Base-by-base conservation (phyloP, 2,113 vertebrate genomes). In the Cervus canadensis region DNA sequence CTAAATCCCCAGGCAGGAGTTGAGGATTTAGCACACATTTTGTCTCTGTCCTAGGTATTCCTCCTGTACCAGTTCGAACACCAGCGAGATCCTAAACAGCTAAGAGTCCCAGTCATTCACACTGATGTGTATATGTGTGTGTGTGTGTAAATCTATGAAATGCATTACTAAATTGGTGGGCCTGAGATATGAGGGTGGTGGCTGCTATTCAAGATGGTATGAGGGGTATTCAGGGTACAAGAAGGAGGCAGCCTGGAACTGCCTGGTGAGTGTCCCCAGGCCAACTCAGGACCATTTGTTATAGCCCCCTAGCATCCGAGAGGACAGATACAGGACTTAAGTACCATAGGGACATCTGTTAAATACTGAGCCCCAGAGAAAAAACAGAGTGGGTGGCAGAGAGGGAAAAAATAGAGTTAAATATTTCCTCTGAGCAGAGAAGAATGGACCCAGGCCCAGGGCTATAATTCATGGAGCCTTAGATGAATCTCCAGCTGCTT, bases 341-440 rank as follows among this genome's bases (percentile, higher is more conserved):
- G 52, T 26, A 50, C 0, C 25, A 50, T 89, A 82, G 19, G 28
- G n/a, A 36, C 8, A 79, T 82, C 71, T 79, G 91, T 52, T 91
- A 95, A 96, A 87, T 67, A 56, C 5, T 40, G 78, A 82, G 59
- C 54, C 87, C 64, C 86, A 67, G 92, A 96, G 48, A 52, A 11
- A 57, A 59, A 86, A 17, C 33, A 84, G 95, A 95, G 91, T 1
- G 3, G 89, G 96, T 90, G 85, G 74, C 50, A 92, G 45, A 89
- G 87, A 83, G 0, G 81, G 83, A 60, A 76, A 89, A 96, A 95
- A 45, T 45, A 97, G 89, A 97, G 94, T 96, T 97, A 97, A 97
- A 78, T 43, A 96, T 94, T 97, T 98, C 87, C 74, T 96, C 83
- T 89, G 88, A 97, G 91, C 94, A 93, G 30, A 71, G 67, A 89